phyloP scores from a whole-genome alignment of 2,888 invertebrate genomes.

The Eutolmus rufibarbis region DNA sequence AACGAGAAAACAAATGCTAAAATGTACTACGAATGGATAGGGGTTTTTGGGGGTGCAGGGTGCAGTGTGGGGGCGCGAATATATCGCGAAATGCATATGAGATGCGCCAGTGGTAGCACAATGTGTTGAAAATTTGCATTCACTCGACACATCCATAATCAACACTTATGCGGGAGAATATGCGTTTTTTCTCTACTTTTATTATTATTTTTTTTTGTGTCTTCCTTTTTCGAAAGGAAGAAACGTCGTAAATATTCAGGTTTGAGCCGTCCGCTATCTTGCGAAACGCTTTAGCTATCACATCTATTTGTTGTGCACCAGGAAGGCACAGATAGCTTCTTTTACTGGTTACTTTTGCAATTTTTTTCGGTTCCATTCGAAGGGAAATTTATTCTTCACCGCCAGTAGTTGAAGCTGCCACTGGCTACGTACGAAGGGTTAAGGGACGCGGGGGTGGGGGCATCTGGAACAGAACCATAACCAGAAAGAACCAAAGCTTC shows the following conservation, averaged over 20 bases:
- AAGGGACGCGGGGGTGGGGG: not conserved
- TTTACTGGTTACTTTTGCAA: slow-evolving; percentile 15
- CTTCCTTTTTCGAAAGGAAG: slow-evolving; percentile 14
- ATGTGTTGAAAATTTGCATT: slow-evolving; percentile 37
- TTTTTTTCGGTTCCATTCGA: slow-evolving; percentile 33
- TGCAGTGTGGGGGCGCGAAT: not conserved
- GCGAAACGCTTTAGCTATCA: slow-evolving; percentile 16
- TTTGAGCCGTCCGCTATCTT: not conserved
- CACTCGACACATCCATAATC: slow-evolving; percentile 37
- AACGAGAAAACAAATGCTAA: not conserved
- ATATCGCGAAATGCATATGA: slow-evolving; percentile 30
- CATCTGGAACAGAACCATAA: not conserved
- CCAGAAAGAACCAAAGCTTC: not conserved
- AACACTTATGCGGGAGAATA: slow-evolving; percentile 19
- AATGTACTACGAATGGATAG: not conserved
- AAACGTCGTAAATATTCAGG: slow-evolving; percentile 36
- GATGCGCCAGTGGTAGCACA: not conserved
- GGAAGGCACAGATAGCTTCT: not conserved
- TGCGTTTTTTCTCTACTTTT: not conserved
- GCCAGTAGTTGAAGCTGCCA: not conserved
- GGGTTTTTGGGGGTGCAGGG: not conserved
- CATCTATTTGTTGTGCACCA: slow-evolving; percentile 10
- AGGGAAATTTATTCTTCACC: slow-evolving; percentile 37
- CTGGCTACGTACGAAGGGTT: not conserved
- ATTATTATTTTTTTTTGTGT: not conserved